Percentiles rank a stretch among this genome's conserved stretches.
phyloP scores from a whole-genome alignment of 2,113 vertebrate species.

The Festucalex cinctus region DNA sequence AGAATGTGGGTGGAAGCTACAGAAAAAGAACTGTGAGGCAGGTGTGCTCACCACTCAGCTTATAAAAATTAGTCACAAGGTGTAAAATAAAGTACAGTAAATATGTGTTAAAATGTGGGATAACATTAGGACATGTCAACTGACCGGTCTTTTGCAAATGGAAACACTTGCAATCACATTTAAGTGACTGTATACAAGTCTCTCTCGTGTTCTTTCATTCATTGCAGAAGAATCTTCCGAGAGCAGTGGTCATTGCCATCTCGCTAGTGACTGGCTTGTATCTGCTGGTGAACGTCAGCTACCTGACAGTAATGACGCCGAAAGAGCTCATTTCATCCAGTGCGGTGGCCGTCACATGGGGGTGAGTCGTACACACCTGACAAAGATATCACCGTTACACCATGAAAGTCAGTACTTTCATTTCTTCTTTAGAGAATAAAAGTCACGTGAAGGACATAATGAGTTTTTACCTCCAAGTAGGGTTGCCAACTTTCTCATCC shows the following conservation, averaged over 20 bases:
- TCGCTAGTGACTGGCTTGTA: conserved; percentile 84
- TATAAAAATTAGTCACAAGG: too few relatives aligned
- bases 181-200: neutral
- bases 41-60: too few relatives aligned
- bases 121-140: too few relatives aligned
- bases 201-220: neutral
- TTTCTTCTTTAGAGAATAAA: neutral
- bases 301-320: conserved; percentile 82
- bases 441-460: neutral
- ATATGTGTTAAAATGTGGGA: too few relatives aligned
- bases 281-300: conserved; percentile 86
- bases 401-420: neutral
- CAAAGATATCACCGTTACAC: neutral
- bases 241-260: conserved; percentile 81
- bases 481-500: too few relatives aligned
- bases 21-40: too few relatives aligned
- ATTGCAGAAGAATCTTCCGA: conserved; percentile 81
- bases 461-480: neutral
- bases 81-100: too few relatives aligned
- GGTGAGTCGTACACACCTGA: conserved; percentile 69
- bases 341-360: conserved; percentile 84
- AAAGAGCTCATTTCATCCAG: conserved; percentile 79
- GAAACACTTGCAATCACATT: neutral
- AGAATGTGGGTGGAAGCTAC: too few relatives aligned
- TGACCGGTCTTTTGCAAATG: neutral